Evolutionary conservation across 2,797 vertebrate genomes (phyloP), one percentile per base, ranked within the genome.

Genomic region (Poeciliopsis presidionis): DNA sequence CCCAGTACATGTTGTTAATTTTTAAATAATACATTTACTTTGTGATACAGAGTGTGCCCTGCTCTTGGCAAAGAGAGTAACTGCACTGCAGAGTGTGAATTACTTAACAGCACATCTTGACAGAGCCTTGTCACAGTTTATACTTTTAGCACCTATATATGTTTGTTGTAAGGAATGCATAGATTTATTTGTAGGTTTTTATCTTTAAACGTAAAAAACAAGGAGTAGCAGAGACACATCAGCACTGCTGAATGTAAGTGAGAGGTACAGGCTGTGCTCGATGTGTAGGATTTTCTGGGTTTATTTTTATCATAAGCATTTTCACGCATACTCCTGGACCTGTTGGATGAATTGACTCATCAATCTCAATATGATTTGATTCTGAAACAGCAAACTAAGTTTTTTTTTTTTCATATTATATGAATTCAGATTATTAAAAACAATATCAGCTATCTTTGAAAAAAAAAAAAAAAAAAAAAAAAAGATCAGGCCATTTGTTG

Each of bases 291-390:
- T 80, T 79, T 72, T 75, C 47, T 77, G 20, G 11, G 63, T 69
- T 84, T 89, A 82, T 86, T 89, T 88, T 87, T 85, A 86, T 79
- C 72, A 72, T 25, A 49, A 76, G 87, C 81, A 89, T 77, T 79
- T 74, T 84, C 72, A 30, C 74, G 73, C 79, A 77, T 85, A 81
- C 82, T 86, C 81, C 43, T 80, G 45, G 61, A 87, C 80, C 81
- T 78, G 78, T 73, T 81, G 85, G 73, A 57, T 88, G 78, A 86
- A 82, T 81, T 57, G 30, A 72, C 67, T 78, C 41, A 70, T 78
- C 41, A 70, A 70, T 70, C 12, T 46, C 45, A 84, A 80, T 84
- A 39, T 80, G 75, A 83, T 87, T 59, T 73, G 33, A 84, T 89
- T 43, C 61, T 67, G 33, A 76, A 51, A 86, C 82, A 80, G 73